Evolutionary conservation across 2,797 vertebrate genomes (phyloP), one percentile per base, ranked within the genome.

Genomic region (Falco rusticolus): DNA sequence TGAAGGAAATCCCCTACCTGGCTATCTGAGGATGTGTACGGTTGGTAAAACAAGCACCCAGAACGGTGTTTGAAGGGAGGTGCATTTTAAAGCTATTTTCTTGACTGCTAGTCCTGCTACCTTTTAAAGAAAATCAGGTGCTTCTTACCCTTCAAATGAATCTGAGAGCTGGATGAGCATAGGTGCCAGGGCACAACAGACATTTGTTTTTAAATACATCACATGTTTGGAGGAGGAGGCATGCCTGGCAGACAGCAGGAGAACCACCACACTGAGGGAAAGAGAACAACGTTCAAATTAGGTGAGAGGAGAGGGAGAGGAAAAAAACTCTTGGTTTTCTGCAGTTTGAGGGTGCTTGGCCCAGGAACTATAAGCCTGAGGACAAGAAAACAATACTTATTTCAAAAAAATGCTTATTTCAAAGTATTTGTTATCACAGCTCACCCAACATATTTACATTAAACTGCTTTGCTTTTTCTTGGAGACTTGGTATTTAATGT

Each of bases 11-110:
- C 47, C 61, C 66, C 80, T 29, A 19, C 54, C 84, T 16, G 59
- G 29, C 15, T 43, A 29, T 5, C 63, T 10, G 1, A 12, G 48
- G 59, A 48, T 16, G 5, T 6, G 4, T 0, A 5, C 0, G 2
- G 41, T 16, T 54, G 41, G 41, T 39, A 50, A 79, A 45, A 70
- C 10, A 60, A 68, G 47, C 37, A 43, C 47, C 14, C 7, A 2
- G 45, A 39, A 53, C 79, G 37, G 12, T 18, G 20, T 11, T 82
- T 33, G 50, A 75, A 71, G 26, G 19, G 51, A 84, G 10, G 26
- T 48, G 31, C 8, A 43, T 90, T 18, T 43, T 2, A 85, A 64
- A 83, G 16, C 48, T 51, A 5, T 84, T 83, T 85, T 37, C 29
- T 72, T 80, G 26, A 31, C 29, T 76, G 6, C 47, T 60, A 41